These are phyloP conservation scores for Okapia johnstoni DNA, from an alignment of 2,113 vertebrate species.

Conservation along the genomic window DNA sequence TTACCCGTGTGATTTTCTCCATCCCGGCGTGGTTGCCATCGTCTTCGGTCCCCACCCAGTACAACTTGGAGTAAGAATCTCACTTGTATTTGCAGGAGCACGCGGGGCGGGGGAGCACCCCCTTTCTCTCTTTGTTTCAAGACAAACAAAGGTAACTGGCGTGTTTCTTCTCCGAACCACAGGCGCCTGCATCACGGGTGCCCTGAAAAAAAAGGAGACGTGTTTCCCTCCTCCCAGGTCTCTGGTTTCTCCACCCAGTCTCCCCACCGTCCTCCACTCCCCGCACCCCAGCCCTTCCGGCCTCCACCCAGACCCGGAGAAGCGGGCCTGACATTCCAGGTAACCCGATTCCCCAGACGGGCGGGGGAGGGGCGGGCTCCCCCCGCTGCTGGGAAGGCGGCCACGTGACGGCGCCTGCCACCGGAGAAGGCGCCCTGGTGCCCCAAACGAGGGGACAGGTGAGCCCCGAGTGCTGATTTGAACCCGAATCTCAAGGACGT, in stretches of 20 bases:
- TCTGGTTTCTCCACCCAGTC: slow-evolving; percentile 52
- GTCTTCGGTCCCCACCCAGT: not conserved
- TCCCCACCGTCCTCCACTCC: slow-evolving; percentile 28
- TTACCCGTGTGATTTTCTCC: slow-evolving; percentile 12
- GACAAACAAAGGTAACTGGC: not conserved
- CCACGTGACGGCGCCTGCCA: slow-evolving; percentile 40
- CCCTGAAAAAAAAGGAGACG: slow-evolving; percentile 33
- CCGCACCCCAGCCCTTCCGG: slow-evolving; percentile 42
- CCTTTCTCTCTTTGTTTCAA: not conserved
- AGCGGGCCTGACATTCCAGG: slow-evolving; percentile 51
- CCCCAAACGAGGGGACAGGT: slow-evolving; percentile 68
- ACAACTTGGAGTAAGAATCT: slow-evolving; percentile 19
- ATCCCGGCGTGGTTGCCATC: not conserved
- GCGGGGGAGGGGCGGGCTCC: not conserved
- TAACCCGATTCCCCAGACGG: slow-evolving; percentile 72
- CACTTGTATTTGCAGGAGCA: not conserved
- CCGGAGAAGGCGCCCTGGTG: slow-evolving; percentile 38
- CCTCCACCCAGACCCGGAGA: slow-evolving; percentile 23
- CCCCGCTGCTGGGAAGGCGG: not conserved
- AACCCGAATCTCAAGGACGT: not conserved
- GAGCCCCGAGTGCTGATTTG: slow-evolving; percentile 15
- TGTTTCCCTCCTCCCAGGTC: slow-evolving; percentile 13
- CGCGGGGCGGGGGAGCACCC: not conserved
- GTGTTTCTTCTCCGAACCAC: not conserved
- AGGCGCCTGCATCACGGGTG: not conserved